phyloP scores from a whole-genome alignment of 2,888 invertebrate species.

The Noctua fimbriata region DNA sequence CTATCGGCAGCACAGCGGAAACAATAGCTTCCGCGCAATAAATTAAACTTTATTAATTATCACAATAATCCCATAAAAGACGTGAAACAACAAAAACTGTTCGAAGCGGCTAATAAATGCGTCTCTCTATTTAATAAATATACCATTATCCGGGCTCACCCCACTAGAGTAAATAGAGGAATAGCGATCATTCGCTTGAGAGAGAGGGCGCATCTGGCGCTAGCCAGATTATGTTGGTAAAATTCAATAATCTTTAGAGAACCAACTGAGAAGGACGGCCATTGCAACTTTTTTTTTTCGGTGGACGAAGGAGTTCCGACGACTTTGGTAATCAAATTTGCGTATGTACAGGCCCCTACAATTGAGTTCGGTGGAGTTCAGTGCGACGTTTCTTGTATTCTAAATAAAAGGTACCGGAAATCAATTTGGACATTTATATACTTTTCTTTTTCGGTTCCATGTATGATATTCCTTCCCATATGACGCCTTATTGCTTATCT shows the following conservation, averaged over 20 bases:
- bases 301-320: constrained; percentile 69
- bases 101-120: constrained; percentile 71
- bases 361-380: constrained; percentile 62
- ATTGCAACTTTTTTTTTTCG: constrained; percentile 78
- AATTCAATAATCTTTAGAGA: constrained; percentile 86
- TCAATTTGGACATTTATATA: constrained; percentile 54
- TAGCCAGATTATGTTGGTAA: constrained; percentile 84
- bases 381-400: constrained; percentile 66
- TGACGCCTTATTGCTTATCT: constrained; percentile 50
- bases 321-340: constrained; percentile 75
- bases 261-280: constrained; percentile 82
- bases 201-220: constrained; percentile 83
- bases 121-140: constrained; percentile 80
- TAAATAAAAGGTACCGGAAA: constrained; percentile 64
- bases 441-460: constrained; percentile 47
- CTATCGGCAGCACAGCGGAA: constrained; percentile 37
- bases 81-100: constrained; percentile 65
- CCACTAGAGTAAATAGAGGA: constrained; percentile 79
- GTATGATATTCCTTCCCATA: constrained; percentile 50
- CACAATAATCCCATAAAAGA: constrained; percentile 67
- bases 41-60: constrained; percentile 64
- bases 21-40: constrained; percentile 62
- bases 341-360: constrained; percentile 68
- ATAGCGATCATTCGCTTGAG: constrained; percentile 82
- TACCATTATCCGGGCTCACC: constrained; percentile 77